Conservation (phyloP, 2,888 invertebrate genomes). For the Ennomos quercinarius region DNA sequence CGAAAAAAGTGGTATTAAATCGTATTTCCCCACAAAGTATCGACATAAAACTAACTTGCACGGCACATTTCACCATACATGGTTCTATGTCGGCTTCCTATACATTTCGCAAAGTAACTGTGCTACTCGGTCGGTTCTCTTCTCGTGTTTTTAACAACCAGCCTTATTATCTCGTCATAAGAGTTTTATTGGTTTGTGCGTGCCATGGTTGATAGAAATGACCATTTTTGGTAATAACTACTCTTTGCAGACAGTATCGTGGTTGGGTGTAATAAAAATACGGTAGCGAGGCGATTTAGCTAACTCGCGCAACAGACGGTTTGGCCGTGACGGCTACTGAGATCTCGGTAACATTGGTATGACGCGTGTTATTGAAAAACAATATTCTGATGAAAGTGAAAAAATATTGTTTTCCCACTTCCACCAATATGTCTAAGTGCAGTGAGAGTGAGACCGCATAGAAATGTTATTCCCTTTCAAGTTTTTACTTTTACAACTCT, state of each 20-base stretch:
- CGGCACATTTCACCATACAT: constrained; percentile 54
- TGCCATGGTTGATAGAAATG: constrained; percentile 45
- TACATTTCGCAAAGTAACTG: constrained; percentile 61
- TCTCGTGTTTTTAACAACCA: constrained; percentile 22
- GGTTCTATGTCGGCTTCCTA: constrained; percentile 53
- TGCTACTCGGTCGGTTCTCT: constrained; percentile 47
- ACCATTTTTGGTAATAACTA: constrained; percentile 64
- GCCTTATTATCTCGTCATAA: constrained; percentile 33
- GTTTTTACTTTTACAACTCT: too few species aligned
- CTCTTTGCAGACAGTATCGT: constrained; percentile 50
- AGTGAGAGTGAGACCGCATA: neutral
- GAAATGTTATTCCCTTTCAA: neutral
- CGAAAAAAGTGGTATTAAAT: neutral
- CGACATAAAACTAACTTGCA: constrained; percentile 9
- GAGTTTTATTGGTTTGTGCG: constrained; percentile 30
- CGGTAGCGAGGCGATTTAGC: constrained; percentile 37
- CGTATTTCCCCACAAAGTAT: constrained; percentile 18
- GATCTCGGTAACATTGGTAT: too few species aligned
- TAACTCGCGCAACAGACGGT: neutral
- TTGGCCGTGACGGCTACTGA: too few species aligned
- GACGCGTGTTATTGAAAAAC: too few species aligned
- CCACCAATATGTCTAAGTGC: neutral
- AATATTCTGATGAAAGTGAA: too few species aligned
- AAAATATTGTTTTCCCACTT: too few species aligned
- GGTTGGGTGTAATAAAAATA: constrained; percentile 51